These are phyloP conservation scores for Fratercula arctica DNA, from an alignment of 2,797 vertebrate genomes.

Conservation along the genomic window DNA sequence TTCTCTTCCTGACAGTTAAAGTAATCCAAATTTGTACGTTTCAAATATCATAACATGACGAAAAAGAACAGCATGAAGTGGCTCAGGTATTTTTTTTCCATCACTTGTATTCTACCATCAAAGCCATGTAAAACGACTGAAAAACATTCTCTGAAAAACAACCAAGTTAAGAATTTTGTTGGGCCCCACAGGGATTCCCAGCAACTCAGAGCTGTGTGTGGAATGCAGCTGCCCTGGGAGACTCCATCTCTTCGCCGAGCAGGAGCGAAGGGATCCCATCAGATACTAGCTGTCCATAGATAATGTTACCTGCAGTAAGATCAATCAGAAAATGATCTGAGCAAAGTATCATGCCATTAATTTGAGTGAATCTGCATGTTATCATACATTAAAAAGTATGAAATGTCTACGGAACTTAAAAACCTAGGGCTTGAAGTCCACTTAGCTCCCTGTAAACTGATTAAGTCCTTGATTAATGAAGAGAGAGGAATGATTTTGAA, in stretches of 20 bases:
- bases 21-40: background rate
- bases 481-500: background rate
- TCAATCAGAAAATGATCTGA: background rate
- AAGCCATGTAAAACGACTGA: constrained; percentile 11
- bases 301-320: background rate
- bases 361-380: background rate
- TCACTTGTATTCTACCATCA: constrained; percentile 15
- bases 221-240: constrained; percentile 23
- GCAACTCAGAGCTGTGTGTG: constrained; percentile 40
- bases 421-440: background rate
- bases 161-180: constrained; percentile 16
- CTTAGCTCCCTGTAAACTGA: background rate
- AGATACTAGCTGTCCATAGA: background rate
- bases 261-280: background rate
- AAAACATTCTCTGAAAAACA: constrained; percentile 45
- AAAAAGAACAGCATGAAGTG: constrained; percentile 34
- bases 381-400: background rate
- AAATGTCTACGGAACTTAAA: background rate
- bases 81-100: constrained; percentile 35
- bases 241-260: background rate
- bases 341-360: background rate
- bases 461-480: constrained; percentile 10
- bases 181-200: constrained; percentile 34
- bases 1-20: constrained; percentile 11
- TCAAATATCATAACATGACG: background rate